Conservation (phyloP, 1,140 invertebrate genomes). For the Drosophila subpulchrella region DNA sequence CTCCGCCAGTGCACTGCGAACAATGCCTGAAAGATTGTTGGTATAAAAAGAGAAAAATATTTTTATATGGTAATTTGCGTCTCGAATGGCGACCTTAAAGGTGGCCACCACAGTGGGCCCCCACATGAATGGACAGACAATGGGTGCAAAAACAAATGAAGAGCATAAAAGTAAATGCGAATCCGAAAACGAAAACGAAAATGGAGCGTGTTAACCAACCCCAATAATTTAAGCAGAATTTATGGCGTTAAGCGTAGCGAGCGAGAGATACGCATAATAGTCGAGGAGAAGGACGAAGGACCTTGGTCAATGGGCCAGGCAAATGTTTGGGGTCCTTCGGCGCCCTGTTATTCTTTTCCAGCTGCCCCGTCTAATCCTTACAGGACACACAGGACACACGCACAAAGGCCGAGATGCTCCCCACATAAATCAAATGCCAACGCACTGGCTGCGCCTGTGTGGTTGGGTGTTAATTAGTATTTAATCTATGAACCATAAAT, state of each 20-base stretch:
- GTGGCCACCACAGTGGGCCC: constrained; percentile 26
- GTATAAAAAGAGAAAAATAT: constrained; percentile 20
- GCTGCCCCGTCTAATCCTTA: constrained; percentile 66
- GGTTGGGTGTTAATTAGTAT: constrained; percentile 81
- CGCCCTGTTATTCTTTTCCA: constrained; percentile 44
- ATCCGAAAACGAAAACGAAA: constrained; percentile 46
- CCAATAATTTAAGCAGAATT: constrained; percentile 83
- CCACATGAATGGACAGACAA: constrained; percentile 43
- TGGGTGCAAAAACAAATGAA: constrained; percentile 65
- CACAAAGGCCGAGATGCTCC: constrained; percentile 32
- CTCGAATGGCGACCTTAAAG: constrained; percentile 42
- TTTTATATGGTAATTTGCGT: constrained; percentile 52
- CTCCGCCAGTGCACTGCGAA: constrained; percentile 25
- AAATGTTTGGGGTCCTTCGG: constrained; percentile 59
- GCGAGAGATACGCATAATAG: constrained; percentile 68
- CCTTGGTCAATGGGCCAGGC: constrained; percentile 65
- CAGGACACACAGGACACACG: constrained; percentile 62
- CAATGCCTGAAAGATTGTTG: constrained; percentile 27
- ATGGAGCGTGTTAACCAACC: constrained; percentile 73
- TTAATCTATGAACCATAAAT: constrained; percentile 83
- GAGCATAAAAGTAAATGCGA: constrained; percentile 68
- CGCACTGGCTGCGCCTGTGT: constrained; percentile 31
- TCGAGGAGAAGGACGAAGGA: constrained; percentile 26
- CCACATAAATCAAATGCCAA: constrained; percentile 77
- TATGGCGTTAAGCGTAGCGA: constrained; percentile 71